Evolutionary conservation across 2,113 vertebrate genomes (phyloP), one percentile per base, ranked within the genome.

Genomic region (Paedocypris sp.): DNA sequence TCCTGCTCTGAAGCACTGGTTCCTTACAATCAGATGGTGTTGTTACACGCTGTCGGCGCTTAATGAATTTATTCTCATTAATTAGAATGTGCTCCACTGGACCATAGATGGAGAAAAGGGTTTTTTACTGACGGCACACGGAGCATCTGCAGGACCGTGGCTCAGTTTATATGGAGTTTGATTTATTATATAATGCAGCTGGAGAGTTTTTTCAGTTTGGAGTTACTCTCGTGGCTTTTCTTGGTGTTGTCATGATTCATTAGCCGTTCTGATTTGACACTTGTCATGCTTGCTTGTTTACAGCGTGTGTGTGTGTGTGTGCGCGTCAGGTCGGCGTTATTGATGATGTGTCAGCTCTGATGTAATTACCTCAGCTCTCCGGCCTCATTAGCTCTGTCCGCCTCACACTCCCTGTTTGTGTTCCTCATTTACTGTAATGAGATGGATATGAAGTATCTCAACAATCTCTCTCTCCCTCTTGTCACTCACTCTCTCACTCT

Each of bases 331-430:
- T 9, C 9, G 25, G 36, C 66, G 39, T 35, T 64, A 62, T 46
- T 58, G 29, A 68, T 68, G 19, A 13, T 59, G 6, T 48, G 28
- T 35, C 16, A 26, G 39, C n/a, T 45, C 33, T 52, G 42, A 28
- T 69, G 62, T 48, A 71, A 74, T 71, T 58, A 71, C 45, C 13
- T 75, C 10, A 32, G 50, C 36, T 15, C 68, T 10, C 33, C 52
- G 32, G 23, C 43, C 60, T 64, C 64, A 52, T 76, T 69, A 61
- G 28, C 46, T 46, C 1, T 3, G 3, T 71, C 47, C 33, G 62
- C 26, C 54, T 11, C 67, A 39, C 15, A 18, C 22, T 68, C 18
- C 10, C 32, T 48, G 43, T 70, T 64, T 66, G 31, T 66, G 58
- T 66, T 61, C 62, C 61, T 64, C 9, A 68, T 70, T 62, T 54